Conservation (phyloP, 2,113 vertebrate genomes). For the Apus apus region DNA sequence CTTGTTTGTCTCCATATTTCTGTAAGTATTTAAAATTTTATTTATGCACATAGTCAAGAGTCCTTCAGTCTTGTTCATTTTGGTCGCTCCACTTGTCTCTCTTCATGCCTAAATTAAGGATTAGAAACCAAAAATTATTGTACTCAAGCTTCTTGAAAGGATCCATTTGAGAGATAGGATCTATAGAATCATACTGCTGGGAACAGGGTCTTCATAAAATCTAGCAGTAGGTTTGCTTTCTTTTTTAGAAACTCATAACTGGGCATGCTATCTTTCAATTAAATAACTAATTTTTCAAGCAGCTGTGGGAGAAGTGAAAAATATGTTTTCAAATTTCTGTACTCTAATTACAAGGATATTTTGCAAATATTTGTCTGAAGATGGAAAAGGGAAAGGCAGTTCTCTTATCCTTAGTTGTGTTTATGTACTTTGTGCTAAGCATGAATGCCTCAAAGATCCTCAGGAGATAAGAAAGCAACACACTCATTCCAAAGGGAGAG, state of each 20-base stretch:
- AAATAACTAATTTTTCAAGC: not conserved
- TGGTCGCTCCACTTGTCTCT: not conserved
- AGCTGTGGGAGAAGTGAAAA: not conserved
- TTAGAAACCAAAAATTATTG: not conserved
- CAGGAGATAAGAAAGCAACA: not conserved
- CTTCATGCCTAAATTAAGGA: not conserved
- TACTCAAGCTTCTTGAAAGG: not conserved
- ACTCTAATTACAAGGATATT: not conserved
- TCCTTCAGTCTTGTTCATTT: not conserved
- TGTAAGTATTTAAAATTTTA: not conserved
- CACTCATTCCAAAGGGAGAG: not conserved
- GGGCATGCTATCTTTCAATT: not conserved
- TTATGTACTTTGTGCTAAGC: not conserved
- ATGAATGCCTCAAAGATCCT: not conserved
- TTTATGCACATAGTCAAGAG: not conserved
- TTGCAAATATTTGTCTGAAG: not conserved
- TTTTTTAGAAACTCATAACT: not conserved
- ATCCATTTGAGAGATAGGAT: not conserved
- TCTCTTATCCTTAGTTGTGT: not conserved
- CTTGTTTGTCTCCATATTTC: not conserved
- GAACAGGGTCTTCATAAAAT: not conserved
- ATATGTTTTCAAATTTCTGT: not conserved
- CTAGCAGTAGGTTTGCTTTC: not conserved
- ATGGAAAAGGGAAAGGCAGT: not conserved
- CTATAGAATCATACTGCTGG: not conserved